These are phyloP conservation scores for Anas platyrhynchos DNA, from an alignment of 2,113 vertebrate species.

Conservation along the genomic window DNA sequence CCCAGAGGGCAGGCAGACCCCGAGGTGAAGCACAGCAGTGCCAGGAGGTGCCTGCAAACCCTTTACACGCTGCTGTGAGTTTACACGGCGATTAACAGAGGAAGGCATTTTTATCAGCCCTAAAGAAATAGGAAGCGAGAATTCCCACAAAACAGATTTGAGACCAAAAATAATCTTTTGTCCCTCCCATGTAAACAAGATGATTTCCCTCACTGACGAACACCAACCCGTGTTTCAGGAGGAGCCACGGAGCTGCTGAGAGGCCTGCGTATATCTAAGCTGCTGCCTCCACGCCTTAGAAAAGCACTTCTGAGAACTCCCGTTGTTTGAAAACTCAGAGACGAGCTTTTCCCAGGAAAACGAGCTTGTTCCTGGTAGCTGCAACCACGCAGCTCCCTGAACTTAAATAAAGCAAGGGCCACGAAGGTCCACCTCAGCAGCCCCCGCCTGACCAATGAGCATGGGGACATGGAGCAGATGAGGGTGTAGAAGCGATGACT, in stretches of 20 bases:
- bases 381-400: neutral
- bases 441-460: neutral
- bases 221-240: neutral
- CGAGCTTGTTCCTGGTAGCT: neutral
- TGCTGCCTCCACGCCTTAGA: neutral
- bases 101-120: fast-evolving
- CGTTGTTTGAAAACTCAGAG: neutral
- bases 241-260: neutral
- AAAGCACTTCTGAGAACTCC: neutral
- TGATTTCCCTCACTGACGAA: neutral
- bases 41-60: neutral
- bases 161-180: neutral
- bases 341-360: neutral
- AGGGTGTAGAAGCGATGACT: neutral
- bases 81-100: fast-evolving
- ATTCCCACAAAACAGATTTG: neutral
- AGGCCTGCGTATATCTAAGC: neutral
- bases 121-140: neutral
- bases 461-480: neutral
- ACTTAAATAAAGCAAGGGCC: neutral
- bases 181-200: neutral
- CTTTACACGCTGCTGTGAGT: neutral
- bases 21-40: neutral
- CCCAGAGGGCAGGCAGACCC: neutral
- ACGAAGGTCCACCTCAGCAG: neutral